Evolutionary conservation across 2,113 vertebrate genomes (phyloP), one percentile per base, ranked within the genome.

Genomic region (Thalassarche chlororhynchos): DNA sequence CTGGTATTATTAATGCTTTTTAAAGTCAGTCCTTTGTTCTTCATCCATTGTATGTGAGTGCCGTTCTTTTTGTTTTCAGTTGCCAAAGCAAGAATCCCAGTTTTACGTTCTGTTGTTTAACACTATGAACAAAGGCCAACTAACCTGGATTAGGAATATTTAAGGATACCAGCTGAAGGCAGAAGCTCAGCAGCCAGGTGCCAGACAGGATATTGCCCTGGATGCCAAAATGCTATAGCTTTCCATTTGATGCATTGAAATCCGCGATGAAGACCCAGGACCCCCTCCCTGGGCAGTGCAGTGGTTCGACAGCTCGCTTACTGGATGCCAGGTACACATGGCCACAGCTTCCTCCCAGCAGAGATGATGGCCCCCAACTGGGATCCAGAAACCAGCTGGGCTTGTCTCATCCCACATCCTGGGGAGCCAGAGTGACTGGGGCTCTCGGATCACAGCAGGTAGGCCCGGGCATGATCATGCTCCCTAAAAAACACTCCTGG

Each of bases 301-400:
- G 47, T 52, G 5, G 24, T 66, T 68, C 47, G 34, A 72, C 46
- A 47, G 7, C 14, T 72, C 4, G 1, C 49, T 57, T 60, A 9
- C 18, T 36, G 54, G 14, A 32, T 65, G 29, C 8, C 36, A 71
- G 42, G 19, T 6, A 16, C 0, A 0, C 14, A 28, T 3, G 21
- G 14, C 14, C 18, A 42, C 20, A 38, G 29, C 9, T 79, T 77
- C 42, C 20, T 65, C 26, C 40, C 65, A 52, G 24, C 11, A 81
- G 49, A 61, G 40, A 36, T 0, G 3, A 51, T 38, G n/a, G 8
- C 7, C 14, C 12, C 9, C 49, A 65, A 0, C 6, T 1, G 11
- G 20, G 10, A 69, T 69, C 38, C 29, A 69, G 68, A 57, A 89
- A 52, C n/a, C 2, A 14, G 8, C 14, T 13, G 5, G 20, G 5